Conservation (phyloP, 92 coral and sea anemone genomes). For the Heliopora coerulea region DNA sequence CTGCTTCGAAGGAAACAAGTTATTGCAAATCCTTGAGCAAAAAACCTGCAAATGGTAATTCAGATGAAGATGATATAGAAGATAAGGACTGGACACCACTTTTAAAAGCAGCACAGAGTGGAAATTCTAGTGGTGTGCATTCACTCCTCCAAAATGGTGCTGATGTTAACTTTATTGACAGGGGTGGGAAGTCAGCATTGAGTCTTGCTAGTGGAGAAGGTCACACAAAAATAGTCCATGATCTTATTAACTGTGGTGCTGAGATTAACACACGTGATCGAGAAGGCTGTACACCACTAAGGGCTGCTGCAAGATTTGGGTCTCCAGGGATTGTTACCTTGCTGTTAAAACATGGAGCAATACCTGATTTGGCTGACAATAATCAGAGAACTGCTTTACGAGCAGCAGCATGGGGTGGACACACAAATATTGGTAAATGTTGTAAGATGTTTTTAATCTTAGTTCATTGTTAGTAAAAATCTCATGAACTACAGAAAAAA, state of each 20-base stretch:
- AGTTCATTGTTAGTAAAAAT: no score
- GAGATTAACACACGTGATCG: conserved; percentile 74
- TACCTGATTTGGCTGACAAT: conserved; percentile 87
- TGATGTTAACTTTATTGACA: conserved; percentile 84
- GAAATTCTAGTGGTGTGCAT: conserved; percentile 72
- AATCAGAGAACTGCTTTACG: conserved; percentile 92
- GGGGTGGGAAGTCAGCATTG: conserved; percentile 85
- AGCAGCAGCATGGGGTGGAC: conserved; percentile 99
- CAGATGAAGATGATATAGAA: conserved; percentile 73
- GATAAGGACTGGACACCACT: conserved; percentile 92
- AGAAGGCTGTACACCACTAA: conserved; percentile 90
- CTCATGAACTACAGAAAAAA: no score
- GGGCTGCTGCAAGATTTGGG: conserved; percentile 94
- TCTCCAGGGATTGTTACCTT: conserved; percentile 92
- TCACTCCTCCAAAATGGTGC: conserved; percentile 94
- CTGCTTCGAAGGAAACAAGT: conserved; percentile 66
- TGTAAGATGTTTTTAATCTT: background rate
- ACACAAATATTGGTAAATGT: conserved; percentile 61
- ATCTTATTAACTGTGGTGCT: conserved; percentile 96
- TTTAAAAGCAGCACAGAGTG: conserved; percentile 88
- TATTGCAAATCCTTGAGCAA: conserved; percentile 54
- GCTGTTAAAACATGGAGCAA: conserved; percentile 77
- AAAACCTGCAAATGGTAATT: conserved; percentile 64
- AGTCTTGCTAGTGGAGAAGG: conserved; percentile 94
- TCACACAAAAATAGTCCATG: conserved; percentile 83